Percentiles rank a stretch among this genome's conserved stretches.
Evolutionary conservation across 2,113 vertebrate species (phyloP).

Genomic region (Potamarius usumacintae): DNA sequence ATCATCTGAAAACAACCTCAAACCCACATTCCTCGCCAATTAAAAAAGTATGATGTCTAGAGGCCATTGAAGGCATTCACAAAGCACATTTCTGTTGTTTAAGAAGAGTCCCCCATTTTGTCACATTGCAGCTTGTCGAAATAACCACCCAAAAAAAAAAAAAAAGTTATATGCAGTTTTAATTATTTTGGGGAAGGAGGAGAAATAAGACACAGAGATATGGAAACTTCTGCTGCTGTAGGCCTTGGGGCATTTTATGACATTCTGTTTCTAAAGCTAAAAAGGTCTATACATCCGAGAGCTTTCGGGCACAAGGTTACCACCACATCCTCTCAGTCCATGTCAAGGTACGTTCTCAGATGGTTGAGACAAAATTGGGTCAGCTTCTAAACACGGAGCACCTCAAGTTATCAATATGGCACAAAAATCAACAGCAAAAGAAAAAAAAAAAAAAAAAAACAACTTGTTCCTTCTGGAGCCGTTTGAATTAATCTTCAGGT

Average conservation of each 20-base stretch:
- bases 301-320: conserved; percentile 38
- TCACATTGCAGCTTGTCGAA: conserved; percentile 35
- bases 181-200: neutral
- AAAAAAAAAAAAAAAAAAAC: conserved; percentile 11
- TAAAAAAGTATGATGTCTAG: conserved; percentile 52
- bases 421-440: conserved; percentile 26
- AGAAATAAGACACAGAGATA: neutral
- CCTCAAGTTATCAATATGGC: conserved; percentile 32
- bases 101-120: conserved; percentile 23
- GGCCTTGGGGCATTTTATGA: conserved; percentile 29
- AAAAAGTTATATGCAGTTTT: conserved; percentile 15
- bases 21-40: conserved; percentile 53
- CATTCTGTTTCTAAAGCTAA: conserved; percentile 29
- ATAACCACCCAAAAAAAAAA: neutral
- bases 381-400: conserved; percentile 47
- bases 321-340: conserved; percentile 51
- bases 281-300: conserved; percentile 25
- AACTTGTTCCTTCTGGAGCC: neutral
- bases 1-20: conserved; percentile 64
- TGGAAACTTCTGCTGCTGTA: neutral
- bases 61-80: conserved; percentile 49
- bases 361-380: conserved; percentile 51
- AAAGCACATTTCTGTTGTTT: conserved; percentile 26
- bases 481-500: neutral
- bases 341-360: conserved; percentile 49